Evolutionary conservation across 2,113 vertebrate species (phyloP).

Genomic region (Prinia subflava): DNA sequence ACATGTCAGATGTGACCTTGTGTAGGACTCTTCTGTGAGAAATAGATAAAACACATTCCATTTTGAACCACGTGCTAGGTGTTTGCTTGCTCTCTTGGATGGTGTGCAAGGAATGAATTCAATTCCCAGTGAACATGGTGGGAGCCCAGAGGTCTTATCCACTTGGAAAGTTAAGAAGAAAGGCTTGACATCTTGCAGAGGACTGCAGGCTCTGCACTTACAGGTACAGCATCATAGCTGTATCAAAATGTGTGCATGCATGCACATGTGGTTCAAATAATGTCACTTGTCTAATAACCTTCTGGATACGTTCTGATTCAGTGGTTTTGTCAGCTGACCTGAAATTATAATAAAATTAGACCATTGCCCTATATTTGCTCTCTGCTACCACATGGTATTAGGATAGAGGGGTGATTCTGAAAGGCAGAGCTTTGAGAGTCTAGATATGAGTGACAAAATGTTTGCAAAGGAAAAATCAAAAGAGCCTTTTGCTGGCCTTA

Average conservation of each 20-base stretch:
- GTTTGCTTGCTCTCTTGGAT: not conserved
- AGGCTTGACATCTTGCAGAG: not conserved
- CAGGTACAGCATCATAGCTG: not conserved
- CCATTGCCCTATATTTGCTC: not conserved
- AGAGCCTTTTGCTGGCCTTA: not conserved
- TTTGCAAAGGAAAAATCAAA: not conserved
- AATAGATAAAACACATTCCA: conserved; percentile 10
- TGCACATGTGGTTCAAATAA: not conserved
- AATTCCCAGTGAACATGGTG: not conserved
- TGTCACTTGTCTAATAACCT: not conserved
- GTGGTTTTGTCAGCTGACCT: not conserved
- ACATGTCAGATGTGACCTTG: conserved; percentile 22
- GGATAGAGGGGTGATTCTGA: not conserved
- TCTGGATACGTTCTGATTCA: not conserved
- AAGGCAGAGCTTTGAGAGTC: not conserved
- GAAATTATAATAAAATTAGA: not conserved
- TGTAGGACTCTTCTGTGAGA: not conserved
- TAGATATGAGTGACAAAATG: not conserved
- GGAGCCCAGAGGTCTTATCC: not conserved
- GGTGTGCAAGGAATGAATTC: not conserved
- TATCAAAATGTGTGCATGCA: not conserved
- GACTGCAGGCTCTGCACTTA: not conserved
- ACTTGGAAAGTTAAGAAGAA: not conserved
- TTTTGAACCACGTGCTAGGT: not conserved
- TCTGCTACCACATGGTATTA: not conserved